Base-by-base conservation (phyloP, 2,888 invertebrate genomes). In the Acanthosoma haemorrhoidale region DNA sequence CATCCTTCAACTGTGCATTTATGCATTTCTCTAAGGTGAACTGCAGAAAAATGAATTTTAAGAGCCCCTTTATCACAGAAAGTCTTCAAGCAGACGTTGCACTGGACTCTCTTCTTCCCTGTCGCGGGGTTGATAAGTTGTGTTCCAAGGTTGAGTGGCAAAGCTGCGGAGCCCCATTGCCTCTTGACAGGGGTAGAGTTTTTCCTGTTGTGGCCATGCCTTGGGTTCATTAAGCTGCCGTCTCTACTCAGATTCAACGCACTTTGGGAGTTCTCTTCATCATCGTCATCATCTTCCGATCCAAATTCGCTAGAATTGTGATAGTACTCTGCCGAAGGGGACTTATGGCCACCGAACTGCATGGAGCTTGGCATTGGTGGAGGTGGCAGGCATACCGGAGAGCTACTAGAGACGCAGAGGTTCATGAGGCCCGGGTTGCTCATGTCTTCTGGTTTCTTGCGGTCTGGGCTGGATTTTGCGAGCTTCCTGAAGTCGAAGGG, bases 51-150 rank as follows among this genome's bases (percentile, higher is more conserved):
- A 80, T 99, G 99, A 6, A 99, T 99, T 82, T 99, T 99, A 25
- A 99, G 84, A 1, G 99, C 99, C 73, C 98, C 99, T 83, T 99
- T 99, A 84, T 99, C 99, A 84, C 99, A 99, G 83, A 99, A 99
- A 15, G 98, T 98, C 83, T 99, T 99, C 73, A 96, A 83, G 80
- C 99, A 99, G 43, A 96, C 96, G 77, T 96, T 95, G 81, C 99
- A 99, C 80, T 97, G 94, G 3, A 98, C 97, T 74, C 98, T 87
- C 79, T 96, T 96, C 81, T 98, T 98, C 0, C 94, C 94, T 0
- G 94, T 94, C 0, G 92, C 88, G 1, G 94, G 94, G 78, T 94
- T 95, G 32, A 94, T 93, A 75, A 94, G 92, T 76, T 94, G 92
- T 0, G 94, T 93, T 11, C 94, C 93, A 73, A 92, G 82, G 76